Conservation (phyloP, 2,888 invertebrate species). For the Cephus spinipes region DNA sequence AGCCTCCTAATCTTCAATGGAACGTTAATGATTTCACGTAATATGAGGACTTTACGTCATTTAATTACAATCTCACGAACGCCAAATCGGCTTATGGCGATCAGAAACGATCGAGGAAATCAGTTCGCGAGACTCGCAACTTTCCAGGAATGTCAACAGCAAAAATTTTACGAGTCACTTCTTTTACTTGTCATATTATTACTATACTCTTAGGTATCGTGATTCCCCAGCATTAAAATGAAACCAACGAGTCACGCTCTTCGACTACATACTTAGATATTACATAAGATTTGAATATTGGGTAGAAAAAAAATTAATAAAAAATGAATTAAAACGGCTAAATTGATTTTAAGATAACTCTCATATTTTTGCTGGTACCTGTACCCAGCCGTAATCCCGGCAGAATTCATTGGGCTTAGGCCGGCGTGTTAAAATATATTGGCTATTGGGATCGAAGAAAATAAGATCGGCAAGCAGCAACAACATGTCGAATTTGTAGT, state of each 20-base stretch:
- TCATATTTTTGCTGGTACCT: neutral
- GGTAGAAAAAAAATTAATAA: neutral
- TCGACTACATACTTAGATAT: too few relatives aligned
- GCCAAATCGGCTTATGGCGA: too few relatives aligned
- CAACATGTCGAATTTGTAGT: neutral
- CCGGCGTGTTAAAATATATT: neutral
- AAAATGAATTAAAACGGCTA: neutral
- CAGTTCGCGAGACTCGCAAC: neutral
- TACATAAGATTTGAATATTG: neutral
- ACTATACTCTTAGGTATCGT: neutral
- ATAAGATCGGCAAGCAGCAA: neutral
- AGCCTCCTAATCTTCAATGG: neutral
- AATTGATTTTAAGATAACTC: neutral
- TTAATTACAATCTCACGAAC: neutral
- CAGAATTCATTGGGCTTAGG: neutral
- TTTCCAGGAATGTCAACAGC: neutral
- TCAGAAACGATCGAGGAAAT: neutral
- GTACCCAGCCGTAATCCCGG: neutral
- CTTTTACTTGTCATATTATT: neutral
- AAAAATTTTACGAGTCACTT: neutral
- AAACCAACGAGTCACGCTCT: neutral
- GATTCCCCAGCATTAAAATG: neutral
- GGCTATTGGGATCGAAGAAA: neutral
- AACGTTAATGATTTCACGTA: neutral
- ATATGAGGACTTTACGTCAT: neutral